Conservation (phyloP, 30 jellyfish, hydroid and myxozoan species). For the Thelohanellus kitauei region DNA sequence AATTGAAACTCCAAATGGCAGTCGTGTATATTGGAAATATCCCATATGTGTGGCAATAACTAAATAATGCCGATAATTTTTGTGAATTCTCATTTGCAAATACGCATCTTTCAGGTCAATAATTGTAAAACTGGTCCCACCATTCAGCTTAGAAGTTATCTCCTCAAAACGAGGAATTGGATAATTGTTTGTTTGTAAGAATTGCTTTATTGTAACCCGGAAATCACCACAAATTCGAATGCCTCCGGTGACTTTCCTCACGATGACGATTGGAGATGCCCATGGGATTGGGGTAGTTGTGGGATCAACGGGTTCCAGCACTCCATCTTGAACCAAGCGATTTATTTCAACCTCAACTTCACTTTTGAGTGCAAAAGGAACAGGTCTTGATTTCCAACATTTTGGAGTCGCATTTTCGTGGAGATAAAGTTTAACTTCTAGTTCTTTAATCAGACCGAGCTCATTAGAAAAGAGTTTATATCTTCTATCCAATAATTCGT, state of each 20-base stretch:
- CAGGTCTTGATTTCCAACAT: slow-evolving; percentile 12
- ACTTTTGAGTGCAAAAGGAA: slow-evolving; percentile 1
- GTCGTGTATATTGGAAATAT: slow-evolving; percentile 9
- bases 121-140: too few relatives aligned
- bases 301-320: slow-evolving; percentile 6
- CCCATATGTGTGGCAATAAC: too few relatives aligned
- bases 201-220: slow-evolving; percentile 10
- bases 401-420: slow-evolving; percentile 5
- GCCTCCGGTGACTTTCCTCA: slow-evolving; percentile 7
- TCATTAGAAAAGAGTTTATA: too few relatives aligned
- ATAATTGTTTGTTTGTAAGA: too few relatives aligned
- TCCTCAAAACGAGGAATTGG: too few relatives aligned
- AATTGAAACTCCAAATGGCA: slow-evolving; percentile 18
- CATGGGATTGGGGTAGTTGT: slow-evolving; percentile 4
- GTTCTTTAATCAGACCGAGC: slow-evolving; percentile 6
- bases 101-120: too few relatives aligned
- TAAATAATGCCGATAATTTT: too few relatives aligned
- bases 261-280: slow-evolving; percentile 15
- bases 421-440: slow-evolving; percentile 3
- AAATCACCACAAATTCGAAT: slow-evolving; percentile 14
- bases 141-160: too few relatives aligned
- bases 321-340: slow-evolving; percentile 6
- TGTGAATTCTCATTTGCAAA: too few relatives aligned
- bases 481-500: too few relatives aligned
- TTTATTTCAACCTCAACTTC: slow-evolving; percentile 5